These are phyloP conservation scores for Marmota flaviventris DNA, from an alignment of 2,113 vertebrate species.

Conservation along the genomic window DNA sequence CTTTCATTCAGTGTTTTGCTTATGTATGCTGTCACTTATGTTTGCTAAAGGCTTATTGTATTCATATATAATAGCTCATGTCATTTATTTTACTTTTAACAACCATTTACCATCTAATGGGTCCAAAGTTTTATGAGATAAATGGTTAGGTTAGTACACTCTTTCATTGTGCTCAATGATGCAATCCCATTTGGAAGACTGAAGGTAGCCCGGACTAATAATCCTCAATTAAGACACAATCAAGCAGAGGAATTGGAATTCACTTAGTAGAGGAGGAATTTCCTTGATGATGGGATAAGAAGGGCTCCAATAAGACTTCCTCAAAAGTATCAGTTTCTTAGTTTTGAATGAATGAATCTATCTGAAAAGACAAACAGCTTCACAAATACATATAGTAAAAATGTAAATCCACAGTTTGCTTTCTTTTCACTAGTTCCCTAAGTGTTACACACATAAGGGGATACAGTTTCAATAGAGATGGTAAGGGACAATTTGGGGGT, in stretches of 20 bases:
- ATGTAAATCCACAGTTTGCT: neutral
- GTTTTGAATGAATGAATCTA: conserved; percentile 24
- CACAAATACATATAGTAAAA: neutral
- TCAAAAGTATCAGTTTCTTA: neutral
- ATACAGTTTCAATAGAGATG: neutral
- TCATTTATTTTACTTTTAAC: conserved; percentile 55
- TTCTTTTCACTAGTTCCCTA: neutral
- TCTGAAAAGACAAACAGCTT: neutral
- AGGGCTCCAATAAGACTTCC: neutral
- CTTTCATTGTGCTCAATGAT: conserved; percentile 42
- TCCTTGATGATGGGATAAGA: conserved; percentile 8
- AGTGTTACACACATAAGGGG: neutral
- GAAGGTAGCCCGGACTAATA: neutral
- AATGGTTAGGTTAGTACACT: conserved; percentile 50
- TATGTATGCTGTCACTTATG: neutral
- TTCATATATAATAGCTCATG: conserved; percentile 15
- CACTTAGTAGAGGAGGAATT: neutral
- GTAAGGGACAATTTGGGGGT: neutral
- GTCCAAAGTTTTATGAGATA: conserved; percentile 47
- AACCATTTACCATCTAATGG: conserved; percentile 26
- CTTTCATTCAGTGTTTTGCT: neutral
- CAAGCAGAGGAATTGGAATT: neutral
- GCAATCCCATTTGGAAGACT: neutral
- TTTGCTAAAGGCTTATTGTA: conserved; percentile 43
- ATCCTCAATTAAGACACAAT: conserved; percentile 8